Evolutionary conservation across 92 coral and sea anemone species (phyloP).

Genomic region (Zoanthus sansibaricus): DNA sequence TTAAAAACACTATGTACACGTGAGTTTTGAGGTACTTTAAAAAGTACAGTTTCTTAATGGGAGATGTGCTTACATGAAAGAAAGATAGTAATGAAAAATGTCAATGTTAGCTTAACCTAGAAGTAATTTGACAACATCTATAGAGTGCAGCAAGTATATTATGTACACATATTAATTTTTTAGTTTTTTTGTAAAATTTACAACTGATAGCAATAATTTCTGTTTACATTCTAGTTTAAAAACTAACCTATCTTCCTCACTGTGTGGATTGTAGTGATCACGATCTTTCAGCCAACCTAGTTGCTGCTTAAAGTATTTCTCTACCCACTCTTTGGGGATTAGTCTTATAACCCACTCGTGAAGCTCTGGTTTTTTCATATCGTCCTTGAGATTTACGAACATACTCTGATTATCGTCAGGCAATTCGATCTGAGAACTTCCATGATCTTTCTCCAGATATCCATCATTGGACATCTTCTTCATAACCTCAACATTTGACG

Average conservation of each 20-base stretch:
- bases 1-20: background rate
- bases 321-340: too few species aligned
- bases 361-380: too few species aligned
- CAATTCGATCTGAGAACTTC: too few species aligned
- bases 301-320: background rate
- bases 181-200: background rate
- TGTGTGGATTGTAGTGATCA: conserved; percentile 10
- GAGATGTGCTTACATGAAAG: conserved; percentile 16
- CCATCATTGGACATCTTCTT: too few species aligned
- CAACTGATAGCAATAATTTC: conserved; percentile 15
- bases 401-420: too few species aligned
- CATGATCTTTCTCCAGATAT: too few species aligned
- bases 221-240: conserved; percentile 17
- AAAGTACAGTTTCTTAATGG: conserved; percentile 8
- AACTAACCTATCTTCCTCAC: conserved; percentile 6
- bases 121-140: conserved; percentile 4
- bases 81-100: conserved; percentile 9
- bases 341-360: too few species aligned
- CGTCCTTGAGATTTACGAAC: too few species aligned
- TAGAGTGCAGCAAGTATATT: conserved; percentile 18
- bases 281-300: conserved; percentile 11
- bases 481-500: too few species aligned
- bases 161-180: conserved; percentile 7
- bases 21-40: conserved; percentile 2
- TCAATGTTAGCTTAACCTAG: background rate